Conservation (phyloP, 2,888 invertebrate genomes). For the Trileptium ribeirensis region DNA sequence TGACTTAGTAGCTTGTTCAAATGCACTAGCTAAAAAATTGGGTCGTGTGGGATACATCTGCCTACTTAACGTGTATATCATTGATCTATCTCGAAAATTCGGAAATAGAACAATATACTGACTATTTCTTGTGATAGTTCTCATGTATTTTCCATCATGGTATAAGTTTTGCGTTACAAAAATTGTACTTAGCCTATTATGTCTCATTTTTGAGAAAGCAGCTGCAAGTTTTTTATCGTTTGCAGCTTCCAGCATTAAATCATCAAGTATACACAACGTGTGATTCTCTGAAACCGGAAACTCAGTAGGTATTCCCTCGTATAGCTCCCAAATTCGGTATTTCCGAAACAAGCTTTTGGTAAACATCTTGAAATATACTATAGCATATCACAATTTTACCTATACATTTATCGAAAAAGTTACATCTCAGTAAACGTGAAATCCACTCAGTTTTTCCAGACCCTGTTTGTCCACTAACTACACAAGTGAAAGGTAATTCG, state of each 20-base stretch:
- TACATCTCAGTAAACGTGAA: neutral
- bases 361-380: neutral
- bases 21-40: slow-evolving; percentile 15
- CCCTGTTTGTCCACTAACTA: neutral
- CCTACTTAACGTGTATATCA: neutral
- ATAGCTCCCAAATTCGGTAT: slow-evolving; percentile 13
- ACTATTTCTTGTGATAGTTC: slow-evolving; percentile 13
- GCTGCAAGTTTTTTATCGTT: neutral
- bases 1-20: slow-evolving; percentile 9
- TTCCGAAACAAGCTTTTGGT: neutral
- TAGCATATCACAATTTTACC: slow-evolving; percentile 8
- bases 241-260: slow-evolving; percentile 16
- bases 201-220: slow-evolving; percentile 10
- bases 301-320: slow-evolving; percentile 16
- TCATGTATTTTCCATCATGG: slow-evolving; percentile 1
- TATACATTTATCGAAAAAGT: neutral
- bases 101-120: slow-evolving; percentile 19
- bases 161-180: slow-evolving; percentile 18
- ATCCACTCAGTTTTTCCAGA: neutral
- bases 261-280: slow-evolving; percentile 5
- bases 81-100: slow-evolving; percentile 16
- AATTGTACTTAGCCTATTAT: neutral
- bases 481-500: neutral
- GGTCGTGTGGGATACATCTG: slow-evolving; percentile 16
- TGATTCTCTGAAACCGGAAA: neutral